Percentiles rank a stretch among this genome's conserved stretches.
Evolutionary conservation across 2,797 vertebrate genomes (phyloP).

Genomic region (Phylloscopus collybita): DNA sequence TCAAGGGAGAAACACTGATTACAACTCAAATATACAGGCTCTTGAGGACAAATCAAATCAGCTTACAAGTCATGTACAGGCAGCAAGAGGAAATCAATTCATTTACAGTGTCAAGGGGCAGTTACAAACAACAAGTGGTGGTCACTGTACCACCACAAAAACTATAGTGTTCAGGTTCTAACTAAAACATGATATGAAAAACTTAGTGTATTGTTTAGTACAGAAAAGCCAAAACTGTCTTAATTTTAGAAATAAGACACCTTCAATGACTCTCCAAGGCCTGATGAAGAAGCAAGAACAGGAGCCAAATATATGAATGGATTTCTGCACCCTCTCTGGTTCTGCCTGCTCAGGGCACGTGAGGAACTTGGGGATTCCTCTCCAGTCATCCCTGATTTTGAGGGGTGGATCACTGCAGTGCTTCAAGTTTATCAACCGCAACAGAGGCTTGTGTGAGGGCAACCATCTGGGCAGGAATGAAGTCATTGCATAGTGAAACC

Average conservation of each 20-base stretch:
- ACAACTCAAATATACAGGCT: not conserved
- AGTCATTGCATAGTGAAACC: not conserved
- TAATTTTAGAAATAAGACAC: not conserved
- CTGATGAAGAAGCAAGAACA: not conserved
- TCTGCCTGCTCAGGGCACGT: not conserved
- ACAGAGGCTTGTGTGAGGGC: not conserved
- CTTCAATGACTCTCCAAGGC: not conserved
- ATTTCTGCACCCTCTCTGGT: not conserved
- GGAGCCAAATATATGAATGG: accelerated
- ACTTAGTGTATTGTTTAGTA: not conserved
- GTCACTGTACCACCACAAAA: not conserved
- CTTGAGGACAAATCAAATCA: not conserved
- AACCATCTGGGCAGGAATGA: not conserved
- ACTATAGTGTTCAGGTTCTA: not conserved
- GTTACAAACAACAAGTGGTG: not conserved
- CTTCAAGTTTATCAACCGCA: not conserved
- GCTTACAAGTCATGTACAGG: not conserved
- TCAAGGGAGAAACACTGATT: not conserved
- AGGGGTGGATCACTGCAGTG: not conserved
- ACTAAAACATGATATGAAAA: not conserved
- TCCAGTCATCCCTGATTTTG: not conserved
- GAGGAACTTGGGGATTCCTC: not conserved
- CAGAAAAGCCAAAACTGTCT: not conserved
- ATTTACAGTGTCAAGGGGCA: not conserved
- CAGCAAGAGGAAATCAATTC: not conserved